Base-by-base conservation (phyloP, 2,888 invertebrate genomes). In the Allygus modestus region DNA sequence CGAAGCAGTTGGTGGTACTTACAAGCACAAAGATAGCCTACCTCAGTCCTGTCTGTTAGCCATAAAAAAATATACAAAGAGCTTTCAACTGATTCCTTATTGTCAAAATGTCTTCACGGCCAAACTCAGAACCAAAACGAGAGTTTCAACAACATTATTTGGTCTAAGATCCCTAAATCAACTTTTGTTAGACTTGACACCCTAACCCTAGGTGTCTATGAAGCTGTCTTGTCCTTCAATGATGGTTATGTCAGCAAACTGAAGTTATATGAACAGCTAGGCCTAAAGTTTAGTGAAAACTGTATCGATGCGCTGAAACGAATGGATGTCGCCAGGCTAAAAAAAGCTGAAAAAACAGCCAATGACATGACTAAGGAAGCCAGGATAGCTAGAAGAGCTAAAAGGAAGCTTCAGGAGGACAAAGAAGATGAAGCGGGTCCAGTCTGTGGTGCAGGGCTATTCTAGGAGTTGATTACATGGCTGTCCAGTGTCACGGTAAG, bases 121-220 rank as follows among this genome's bases (percentile, higher is more conserved):
- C 46, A 37, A n/a, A 81, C 81, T 11, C 81, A 81, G 28, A 81
- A 81, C 65, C 61, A 26, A 41, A 81, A 81, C 17, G 81, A 65
- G 23, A 81, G 81, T 65, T 81, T 61, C 20, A 81, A 81, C 37
- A 51, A 28, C 28, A 23, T 54, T n/a, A 28, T 75, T n/a, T 75
- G 75, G 75, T 43, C 43, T 5, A 75, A 43, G 51, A 51, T 65
- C 17, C 37, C 69, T 17, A 37, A 69, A 69, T n/a, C 15, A 11
- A 65, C 26, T n/a, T 65, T 65, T 65, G 26, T 65, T 65, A 28
- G 26, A 65, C 26, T 65, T 65, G 31, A 17, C 17, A 17, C 31
- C 26, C 26, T n/a, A n/a, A n/a, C n/a, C n/a, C n/a, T n/a, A n/a
- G n/a, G n/a, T n/a, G n/a, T n/a, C n/a, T 20, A 23, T 58, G 23